Percentiles rank a stretch among this genome's conserved stretches.
phyloP scores from a whole-genome alignment of 2,888 invertebrate genomes.

The Acronicta psi region DNA sequence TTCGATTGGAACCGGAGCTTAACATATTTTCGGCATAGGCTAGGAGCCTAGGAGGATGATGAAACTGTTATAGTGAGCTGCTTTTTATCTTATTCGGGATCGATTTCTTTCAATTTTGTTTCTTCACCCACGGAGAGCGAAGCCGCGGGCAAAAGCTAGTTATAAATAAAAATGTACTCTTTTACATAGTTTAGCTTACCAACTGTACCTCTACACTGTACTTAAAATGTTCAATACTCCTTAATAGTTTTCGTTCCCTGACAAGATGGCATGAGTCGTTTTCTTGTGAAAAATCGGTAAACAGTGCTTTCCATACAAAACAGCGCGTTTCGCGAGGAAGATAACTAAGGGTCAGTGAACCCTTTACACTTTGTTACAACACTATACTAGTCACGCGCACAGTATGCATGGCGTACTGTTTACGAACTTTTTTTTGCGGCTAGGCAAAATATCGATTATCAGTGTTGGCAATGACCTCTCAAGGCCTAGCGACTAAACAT shows the following conservation, averaged over 20 bases:
- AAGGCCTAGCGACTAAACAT: conserved; percentile 65
- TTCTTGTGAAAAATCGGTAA: conserved; percentile 34
- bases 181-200: too few species aligned
- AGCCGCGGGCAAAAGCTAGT: too few species aligned
- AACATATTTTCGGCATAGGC: too few species aligned
- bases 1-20: too few species aligned
- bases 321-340: conserved; percentile 18
- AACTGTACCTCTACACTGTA: not conserved
- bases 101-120: too few species aligned
- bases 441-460: conserved; percentile 78
- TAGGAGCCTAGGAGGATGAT: too few species aligned
- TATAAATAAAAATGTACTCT: too few species aligned
- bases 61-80: too few species aligned
- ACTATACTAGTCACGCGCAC: conserved; percentile 37
- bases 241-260: not conserved
- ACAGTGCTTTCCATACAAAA: conserved; percentile 43
- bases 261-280: conserved; percentile 28
- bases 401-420: conserved; percentile 29
- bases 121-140: too few species aligned
- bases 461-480: conserved; percentile 76
- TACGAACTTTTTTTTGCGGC: conserved; percentile 61
- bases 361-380: conserved; percentile 42
- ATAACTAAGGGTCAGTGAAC: conserved; percentile 30
- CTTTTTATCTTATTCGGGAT: too few species aligned
- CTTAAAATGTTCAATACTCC: conserved; percentile 10